Conservation (phyloP, 1,140 invertebrate genomes). For the Drepana arcuata region DNA sequence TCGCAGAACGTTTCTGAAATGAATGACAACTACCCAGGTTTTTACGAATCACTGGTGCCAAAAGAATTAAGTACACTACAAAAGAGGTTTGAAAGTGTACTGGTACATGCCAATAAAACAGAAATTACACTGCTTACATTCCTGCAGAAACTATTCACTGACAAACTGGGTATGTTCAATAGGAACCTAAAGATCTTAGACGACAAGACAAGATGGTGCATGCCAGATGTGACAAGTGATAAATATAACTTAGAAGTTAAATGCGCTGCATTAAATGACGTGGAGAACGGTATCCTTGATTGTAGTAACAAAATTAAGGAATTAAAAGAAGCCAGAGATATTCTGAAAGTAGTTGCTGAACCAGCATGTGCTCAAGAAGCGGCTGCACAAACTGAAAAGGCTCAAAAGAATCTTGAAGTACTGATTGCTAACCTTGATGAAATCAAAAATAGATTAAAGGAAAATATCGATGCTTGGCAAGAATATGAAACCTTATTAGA, state of each 20-base stretch:
- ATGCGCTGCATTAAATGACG: conserved; percentile 84
- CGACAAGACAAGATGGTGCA: conserved; percentile 95
- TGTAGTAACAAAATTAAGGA: conserved; percentile 78
- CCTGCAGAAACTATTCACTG: conserved; percentile 89
- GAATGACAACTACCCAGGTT: conserved; percentile 83
- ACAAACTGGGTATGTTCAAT: conserved; percentile 86
- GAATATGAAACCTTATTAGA: conserved; percentile 86
- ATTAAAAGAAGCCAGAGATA: conserved; percentile 77
- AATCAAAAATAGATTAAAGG: conserved; percentile 80
- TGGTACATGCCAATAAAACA: conserved; percentile 84
- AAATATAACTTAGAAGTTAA: conserved; percentile 95
- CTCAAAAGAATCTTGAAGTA: conserved; percentile 78
- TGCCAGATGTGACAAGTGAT: conserved; percentile 88
- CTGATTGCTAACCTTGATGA: conserved; percentile 77
- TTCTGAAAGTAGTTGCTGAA: conserved; percentile 79
- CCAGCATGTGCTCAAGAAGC: conserved; percentile 77
- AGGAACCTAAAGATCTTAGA: conserved; percentile 83
- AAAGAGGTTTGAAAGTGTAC: conserved; percentile 83
- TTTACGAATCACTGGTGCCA: conserved; percentile 81
- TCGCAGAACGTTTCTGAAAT: conserved; percentile 80
- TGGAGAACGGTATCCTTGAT: conserved; percentile 80
- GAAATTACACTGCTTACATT: conserved; percentile 85
- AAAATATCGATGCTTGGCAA: conserved; percentile 84
- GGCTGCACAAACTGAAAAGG: conserved; percentile 75
- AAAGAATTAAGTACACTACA: conserved; percentile 86